phyloP scores from a whole-genome alignment of 2,888 invertebrate genomes.

The Neria commutata region DNA sequence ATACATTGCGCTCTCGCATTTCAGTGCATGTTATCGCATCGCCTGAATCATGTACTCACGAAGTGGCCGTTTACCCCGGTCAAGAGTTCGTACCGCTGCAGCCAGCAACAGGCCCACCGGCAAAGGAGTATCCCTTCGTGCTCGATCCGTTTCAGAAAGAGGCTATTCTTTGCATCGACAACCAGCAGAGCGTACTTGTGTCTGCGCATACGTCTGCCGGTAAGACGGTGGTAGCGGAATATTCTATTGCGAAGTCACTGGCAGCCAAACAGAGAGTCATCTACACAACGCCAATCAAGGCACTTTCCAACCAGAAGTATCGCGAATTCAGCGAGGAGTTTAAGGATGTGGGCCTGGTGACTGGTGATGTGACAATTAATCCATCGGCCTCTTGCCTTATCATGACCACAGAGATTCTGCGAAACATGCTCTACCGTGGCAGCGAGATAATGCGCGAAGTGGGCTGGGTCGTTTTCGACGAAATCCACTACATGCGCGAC shows the following conservation, averaged over 20 bases:
- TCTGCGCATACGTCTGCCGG: constrained; percentile 99
- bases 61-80: constrained; percentile 92
- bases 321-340: constrained; percentile 97
- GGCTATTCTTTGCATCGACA: constrained; percentile 95
- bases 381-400: constrained; percentile 97
- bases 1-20: constrained; percentile 80
- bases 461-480: constrained; percentile 99
- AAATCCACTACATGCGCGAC: constrained; percentile 99
- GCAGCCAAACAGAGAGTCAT: constrained; percentile 96
- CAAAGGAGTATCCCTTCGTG: constrained; percentile 91
- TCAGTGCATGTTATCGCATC: constrained; percentile 88
- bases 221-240: constrained; percentile 99
- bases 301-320: constrained; percentile 98
- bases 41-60: constrained; percentile 92
- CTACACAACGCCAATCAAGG: constrained; percentile 99
- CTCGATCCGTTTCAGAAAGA: constrained; percentile 98
- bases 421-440: constrained; percentile 98
- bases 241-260: constrained; percentile 91
- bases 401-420: constrained; percentile 99
- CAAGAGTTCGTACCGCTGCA: constrained; percentile 74
- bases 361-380: constrained; percentile 99
- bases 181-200: constrained; percentile 96
- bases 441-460: constrained; percentile 99
- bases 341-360: constrained; percentile 96
- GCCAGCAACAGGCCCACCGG: constrained; percentile 71